Conservation (phyloP, 2,888 invertebrate genomes). For the Cancer borealis region DNA sequence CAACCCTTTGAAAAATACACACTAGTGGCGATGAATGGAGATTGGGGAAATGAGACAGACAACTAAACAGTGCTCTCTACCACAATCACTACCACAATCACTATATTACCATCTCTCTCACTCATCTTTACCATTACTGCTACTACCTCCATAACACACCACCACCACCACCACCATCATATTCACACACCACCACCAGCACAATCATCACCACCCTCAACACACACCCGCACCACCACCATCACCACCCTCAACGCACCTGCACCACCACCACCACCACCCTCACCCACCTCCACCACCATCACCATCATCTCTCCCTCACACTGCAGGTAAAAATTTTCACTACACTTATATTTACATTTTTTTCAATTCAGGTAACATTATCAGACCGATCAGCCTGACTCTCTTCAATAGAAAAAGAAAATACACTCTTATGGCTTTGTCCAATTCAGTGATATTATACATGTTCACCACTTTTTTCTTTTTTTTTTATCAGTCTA, state of each 20-base stretch:
- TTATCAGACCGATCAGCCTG: not conserved
- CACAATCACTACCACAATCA: not conserved
- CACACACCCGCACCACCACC: not conserved
- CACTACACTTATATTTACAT: not conserved
- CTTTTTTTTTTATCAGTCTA: not conserved
- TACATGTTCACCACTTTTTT: not conserved
- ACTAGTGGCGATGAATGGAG: not conserved
- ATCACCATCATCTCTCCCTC: not conserved
- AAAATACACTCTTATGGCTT: not conserved
- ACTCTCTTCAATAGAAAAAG: not conserved
- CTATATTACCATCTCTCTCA: not conserved
- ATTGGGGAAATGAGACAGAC: not conserved
- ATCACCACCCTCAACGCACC: not conserved
- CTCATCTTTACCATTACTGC: not conserved
- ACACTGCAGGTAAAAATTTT: slow-evolving; percentile 5
- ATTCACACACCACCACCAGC: not conserved
- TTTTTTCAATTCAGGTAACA: not conserved
- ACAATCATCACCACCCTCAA: not conserved
- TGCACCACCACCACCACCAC: not conserved
- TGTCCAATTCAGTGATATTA: not conserved
- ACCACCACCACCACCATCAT: not conserved
- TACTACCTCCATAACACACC: not conserved
- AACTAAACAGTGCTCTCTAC: not conserved
- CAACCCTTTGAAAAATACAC: not conserved
- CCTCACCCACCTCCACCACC: not conserved